Evolutionary conservation across 1,140 invertebrate species (phyloP).

Genomic region (Hyphantria cunea): DNA sequence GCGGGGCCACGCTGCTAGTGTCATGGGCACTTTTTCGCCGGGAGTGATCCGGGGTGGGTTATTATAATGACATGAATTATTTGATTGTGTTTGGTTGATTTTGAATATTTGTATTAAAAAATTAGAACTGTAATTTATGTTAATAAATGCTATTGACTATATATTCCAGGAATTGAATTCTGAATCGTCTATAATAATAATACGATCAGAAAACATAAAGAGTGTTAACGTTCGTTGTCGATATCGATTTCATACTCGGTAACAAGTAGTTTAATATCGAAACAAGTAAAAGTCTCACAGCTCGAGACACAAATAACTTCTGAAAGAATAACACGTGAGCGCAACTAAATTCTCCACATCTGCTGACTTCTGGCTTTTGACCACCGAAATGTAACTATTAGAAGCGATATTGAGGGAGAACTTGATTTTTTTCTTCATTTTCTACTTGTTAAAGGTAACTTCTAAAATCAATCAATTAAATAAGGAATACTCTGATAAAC

Average conservation of each 20-base stretch:
- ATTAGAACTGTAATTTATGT: too few relatives aligned
- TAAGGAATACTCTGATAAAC: too few relatives aligned
- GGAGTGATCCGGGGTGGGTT: too few relatives aligned
- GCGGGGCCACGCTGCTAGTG: too few relatives aligned
- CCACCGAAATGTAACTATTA: slow-evolving; percentile 25
- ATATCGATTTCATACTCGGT: slow-evolving; percentile 8
- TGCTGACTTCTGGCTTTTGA: slow-evolving; percentile 41
- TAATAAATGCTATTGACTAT: too few relatives aligned
- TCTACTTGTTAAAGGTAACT: too few relatives aligned
- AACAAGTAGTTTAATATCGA: slow-evolving; percentile 25
- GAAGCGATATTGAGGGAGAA: slow-evolving; percentile 16
- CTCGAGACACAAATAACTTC: slow-evolving; percentile 59
- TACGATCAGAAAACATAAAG: background rate
- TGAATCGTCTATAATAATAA: background rate
- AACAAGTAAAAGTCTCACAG: slow-evolving; percentile 28
- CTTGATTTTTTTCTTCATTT: too few relatives aligned
- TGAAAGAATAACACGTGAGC: slow-evolving; percentile 65
- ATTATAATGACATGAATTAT: too few relatives aligned
- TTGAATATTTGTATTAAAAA: too few relatives aligned
- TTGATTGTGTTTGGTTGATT: too few relatives aligned
- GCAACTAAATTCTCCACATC: slow-evolving; percentile 67
- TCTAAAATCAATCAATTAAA: too few relatives aligned
- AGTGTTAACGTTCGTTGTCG: background rate
- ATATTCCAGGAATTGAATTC: background rate
- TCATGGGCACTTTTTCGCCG: too few relatives aligned